Base-by-base conservation (phyloP, 1,140 invertebrate species). In the Cataglyphis hispanica region DNA sequence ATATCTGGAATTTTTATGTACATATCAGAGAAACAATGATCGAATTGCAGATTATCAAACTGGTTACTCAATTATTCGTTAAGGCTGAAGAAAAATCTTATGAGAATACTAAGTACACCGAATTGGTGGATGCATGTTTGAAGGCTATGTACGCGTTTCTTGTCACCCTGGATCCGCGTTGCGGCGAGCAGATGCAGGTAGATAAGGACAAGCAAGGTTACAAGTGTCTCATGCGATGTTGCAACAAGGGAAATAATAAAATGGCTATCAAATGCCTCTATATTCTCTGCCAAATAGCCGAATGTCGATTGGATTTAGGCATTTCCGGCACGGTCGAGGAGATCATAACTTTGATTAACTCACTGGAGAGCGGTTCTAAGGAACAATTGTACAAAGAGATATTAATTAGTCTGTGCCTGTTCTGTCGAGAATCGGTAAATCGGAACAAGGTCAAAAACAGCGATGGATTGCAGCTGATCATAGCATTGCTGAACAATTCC, bases 361-460 rank as follows among this genome's bases (percentile, higher is more conserved):
- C 84, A 1, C 10, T 58, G 6, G 43, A 67, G 6, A 22, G 13
- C n/a, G 37, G 31, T 5, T 53, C 78, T 7, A 80, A 16, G 4
- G 46, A 88, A 1, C 27, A 81, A 1, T 37, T 92, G 0, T 89
- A 58, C 19, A 78, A 84, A 37, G 88, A 95, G 72, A 86, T 89
- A 19, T 53, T 95, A 22, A 27, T 46, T 7, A 91, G 81, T 78
- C 63, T 95, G 10, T 94, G 93, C 72, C 72, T 94, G 3, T 93
- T 95, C 58, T 94, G 92, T 85, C 87, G 92, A 7, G 94, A 95
- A 84, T 91, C 94, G 7, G 86, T 95, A 0, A 94, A 94, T 87
- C 92, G 94, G 46, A 87, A 86, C 25, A 90, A 84, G 58, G 86
- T 95, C 31, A 89, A 89, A 50, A 66, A 60, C 4, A 75, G 72